Evolutionary conservation across 2,888 invertebrate species (phyloP).

Genomic region (Disparrhopalites patrizii): DNA sequence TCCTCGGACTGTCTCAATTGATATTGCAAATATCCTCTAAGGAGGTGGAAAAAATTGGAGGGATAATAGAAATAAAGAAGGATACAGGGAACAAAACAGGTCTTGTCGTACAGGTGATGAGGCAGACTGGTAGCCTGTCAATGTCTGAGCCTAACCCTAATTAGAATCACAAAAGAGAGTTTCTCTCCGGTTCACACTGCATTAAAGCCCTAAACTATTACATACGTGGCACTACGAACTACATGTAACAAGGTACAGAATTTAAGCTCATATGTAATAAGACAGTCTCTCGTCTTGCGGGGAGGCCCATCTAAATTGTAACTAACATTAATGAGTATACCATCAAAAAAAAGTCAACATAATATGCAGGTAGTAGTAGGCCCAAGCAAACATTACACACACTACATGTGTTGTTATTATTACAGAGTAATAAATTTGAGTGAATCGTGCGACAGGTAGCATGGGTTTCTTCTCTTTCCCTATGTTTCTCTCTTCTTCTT

Average conservation of each 20-base stretch:
- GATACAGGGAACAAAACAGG: too few relatives aligned
- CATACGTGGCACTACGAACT: too few relatives aligned
- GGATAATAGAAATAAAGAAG: constrained; percentile 6
- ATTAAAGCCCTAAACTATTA: too few relatives aligned
- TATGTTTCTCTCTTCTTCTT: too few relatives aligned
- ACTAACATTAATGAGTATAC: neutral
- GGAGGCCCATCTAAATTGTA: neutral
- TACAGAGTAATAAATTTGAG: neutral
- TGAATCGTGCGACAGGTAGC: constrained; percentile 1
- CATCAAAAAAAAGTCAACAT: too few relatives aligned
- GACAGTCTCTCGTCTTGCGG: neutral
- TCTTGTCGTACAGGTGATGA: constrained; percentile 27
- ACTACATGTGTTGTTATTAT: neutral
- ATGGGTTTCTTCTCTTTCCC: neutral
- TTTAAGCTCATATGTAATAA: neutral
- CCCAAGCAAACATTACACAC: neutral
- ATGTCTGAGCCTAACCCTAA: constrained; percentile 25
- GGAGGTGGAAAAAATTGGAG: too few relatives aligned
- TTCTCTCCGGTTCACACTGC: neutral
- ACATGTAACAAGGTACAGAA: neutral
- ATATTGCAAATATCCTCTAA: too few relatives aligned
- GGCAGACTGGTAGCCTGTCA: constrained; percentile 30
- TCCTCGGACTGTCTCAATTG: too few relatives aligned
- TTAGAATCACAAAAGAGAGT: constrained; percentile 11
- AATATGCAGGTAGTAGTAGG: neutral